Conservation (phyloP, 2,113 vertebrate species). For the Antechinus flavipes region DNA sequence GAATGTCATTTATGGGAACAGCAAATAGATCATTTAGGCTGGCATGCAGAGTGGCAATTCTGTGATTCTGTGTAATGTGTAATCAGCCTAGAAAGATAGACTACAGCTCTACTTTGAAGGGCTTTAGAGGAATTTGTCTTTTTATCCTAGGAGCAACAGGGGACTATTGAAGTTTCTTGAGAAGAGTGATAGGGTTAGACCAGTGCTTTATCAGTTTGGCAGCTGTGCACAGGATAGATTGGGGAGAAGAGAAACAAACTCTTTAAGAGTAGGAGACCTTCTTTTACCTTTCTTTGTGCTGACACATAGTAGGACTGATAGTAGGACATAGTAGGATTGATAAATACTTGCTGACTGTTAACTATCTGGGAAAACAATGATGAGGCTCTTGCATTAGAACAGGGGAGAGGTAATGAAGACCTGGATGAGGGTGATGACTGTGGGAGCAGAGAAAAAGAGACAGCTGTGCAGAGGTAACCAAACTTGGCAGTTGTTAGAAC, state of each 20-base stretch:
- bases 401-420: background rate
- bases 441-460: background rate
- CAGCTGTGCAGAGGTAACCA: background rate
- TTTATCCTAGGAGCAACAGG: background rate
- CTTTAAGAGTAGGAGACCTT: background rate
- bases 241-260: background rate
- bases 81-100: background rate
- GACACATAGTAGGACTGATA: background rate
- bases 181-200: background rate
- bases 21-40: background rate
- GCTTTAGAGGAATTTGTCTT: background rate
- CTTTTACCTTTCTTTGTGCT: background rate
- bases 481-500: background rate
- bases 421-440: background rate
- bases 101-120: background rate
- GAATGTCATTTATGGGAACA: background rate
- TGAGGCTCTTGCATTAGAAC: background rate
- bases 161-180: background rate
- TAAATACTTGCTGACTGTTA: background rate
- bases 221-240: background rate
- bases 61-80: background rate
- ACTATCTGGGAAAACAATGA: background rate
- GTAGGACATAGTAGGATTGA: background rate
- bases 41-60: background rate
- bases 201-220: background rate